phyloP scores from a whole-genome alignment of 2,113 vertebrate species.

The Genyomyrus donnyi region DNA sequence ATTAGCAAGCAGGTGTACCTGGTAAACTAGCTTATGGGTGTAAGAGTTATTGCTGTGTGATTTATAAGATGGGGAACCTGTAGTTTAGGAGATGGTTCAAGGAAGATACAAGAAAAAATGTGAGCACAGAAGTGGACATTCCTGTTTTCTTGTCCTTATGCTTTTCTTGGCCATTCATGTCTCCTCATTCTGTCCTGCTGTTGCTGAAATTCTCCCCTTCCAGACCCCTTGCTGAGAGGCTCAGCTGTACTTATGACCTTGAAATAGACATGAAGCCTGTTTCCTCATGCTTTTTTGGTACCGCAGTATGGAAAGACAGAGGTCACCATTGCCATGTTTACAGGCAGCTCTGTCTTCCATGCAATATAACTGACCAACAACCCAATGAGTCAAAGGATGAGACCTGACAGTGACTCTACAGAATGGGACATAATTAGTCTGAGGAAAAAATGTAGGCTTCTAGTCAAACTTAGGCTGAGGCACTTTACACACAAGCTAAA shows the following conservation, averaged over 20 bases:
- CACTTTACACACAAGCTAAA: background rate
- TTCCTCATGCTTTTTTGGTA: background rate
- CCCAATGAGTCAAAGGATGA: background rate
- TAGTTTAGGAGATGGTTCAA: background rate
- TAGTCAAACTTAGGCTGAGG: background rate
- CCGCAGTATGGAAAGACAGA: background rate
- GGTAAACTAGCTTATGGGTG: background rate
- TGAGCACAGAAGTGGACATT: background rate
- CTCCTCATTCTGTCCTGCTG: background rate
- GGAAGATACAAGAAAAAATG: background rate
- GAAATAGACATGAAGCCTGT: background rate
- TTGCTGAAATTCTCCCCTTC: background rate
- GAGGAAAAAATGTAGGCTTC: background rate
- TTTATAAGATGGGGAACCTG: background rate
- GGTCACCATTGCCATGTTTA: background rate
- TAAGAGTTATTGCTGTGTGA: background rate
- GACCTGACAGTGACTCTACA: background rate
- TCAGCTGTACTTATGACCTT: background rate
- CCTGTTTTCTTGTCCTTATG: background rate
- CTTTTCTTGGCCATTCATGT: background rate
- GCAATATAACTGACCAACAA: background rate
- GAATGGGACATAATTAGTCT: background rate
- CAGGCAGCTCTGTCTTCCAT: background rate
- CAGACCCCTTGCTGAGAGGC: background rate
- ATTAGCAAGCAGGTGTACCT: background rate